Conservation (phyloP, 1,140 invertebrate genomes). For the Pseudomyrmex flavicornis region DNA sequence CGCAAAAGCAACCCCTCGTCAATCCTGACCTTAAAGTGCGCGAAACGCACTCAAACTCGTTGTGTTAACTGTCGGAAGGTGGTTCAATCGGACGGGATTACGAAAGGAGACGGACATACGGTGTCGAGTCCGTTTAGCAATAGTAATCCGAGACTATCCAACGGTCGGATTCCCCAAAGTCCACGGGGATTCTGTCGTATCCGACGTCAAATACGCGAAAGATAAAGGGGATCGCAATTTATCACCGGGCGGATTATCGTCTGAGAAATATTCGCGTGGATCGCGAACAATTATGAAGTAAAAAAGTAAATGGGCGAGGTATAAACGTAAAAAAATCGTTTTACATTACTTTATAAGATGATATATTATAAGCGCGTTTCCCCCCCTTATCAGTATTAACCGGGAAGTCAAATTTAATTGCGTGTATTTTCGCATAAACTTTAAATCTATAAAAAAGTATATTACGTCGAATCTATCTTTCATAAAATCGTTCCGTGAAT, state of each 20-base stretch:
- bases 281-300: not conserved
- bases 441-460: not conserved
- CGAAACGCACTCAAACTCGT: conserved; percentile 46
- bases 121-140: conserved; percentile 44
- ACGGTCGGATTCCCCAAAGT: conserved; percentile 46
- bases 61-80: conserved; percentile 55
- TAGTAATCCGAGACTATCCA: conserved; percentile 62
- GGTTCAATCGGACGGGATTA: conserved; percentile 65
- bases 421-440: not conserved
- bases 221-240: conserved; percentile 56
- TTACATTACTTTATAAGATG: not conserved
- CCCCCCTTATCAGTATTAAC: not conserved
- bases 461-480: not conserved
- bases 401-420: not conserved
- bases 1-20: conserved; percentile 34
- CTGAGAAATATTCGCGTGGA: conserved; percentile 3
- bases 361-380: conserved; percentile 1
- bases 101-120: conserved; percentile 50
- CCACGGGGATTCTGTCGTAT: conserved; percentile 20
- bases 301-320: not conserved
- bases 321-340: not conserved
- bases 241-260: conserved; percentile 40
- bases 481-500: not conserved
- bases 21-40: conserved; percentile 53
- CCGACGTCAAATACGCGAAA: conserved; percentile 39